These are phyloP conservation scores for Flabesymbios commensalis DNA, from an alignment of 2,888 invertebrate genomes.

Conservation along the genomic window DNA sequence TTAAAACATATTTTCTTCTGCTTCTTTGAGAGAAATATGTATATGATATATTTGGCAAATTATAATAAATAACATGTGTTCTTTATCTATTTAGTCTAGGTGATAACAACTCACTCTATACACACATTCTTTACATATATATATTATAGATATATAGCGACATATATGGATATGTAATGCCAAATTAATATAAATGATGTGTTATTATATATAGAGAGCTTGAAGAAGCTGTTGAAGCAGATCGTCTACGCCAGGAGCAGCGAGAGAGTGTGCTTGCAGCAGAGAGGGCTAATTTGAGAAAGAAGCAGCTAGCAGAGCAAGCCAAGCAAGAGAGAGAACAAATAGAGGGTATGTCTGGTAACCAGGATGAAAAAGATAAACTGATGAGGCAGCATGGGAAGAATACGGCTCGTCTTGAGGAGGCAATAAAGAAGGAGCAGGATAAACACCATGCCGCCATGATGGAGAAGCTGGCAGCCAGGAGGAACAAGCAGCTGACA, in stretches of 20 bases:
- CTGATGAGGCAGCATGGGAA: conserved; percentile 48
- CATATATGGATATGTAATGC: no score
- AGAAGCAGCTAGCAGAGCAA: conserved; percentile 48
- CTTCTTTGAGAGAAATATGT: no score
- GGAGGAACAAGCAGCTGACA: conserved; percentile 1
- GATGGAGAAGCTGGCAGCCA: conserved; percentile 9
- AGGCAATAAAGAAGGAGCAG: conserved; percentile 43
- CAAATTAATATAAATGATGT: no score
- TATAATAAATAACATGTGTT: no score
- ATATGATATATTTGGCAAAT: no score
- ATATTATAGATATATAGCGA: no score
- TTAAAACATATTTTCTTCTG: no score
- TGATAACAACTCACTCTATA: no score
- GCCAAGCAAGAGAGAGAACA: conserved; percentile 43
- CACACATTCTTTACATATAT: no score
- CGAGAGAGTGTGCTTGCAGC: conserved; percentile 43
- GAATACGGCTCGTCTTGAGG: conserved; percentile 44
- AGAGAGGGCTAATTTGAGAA: conserved; percentile 43
- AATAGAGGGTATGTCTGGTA: conserved; percentile 29
- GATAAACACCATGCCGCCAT: conserved; percentile 38
- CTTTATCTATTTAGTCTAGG: no score
- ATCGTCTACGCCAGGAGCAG: conserved; percentile 46
- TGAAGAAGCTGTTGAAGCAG: conserved; percentile 46
- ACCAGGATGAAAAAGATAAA: conserved; percentile 45
- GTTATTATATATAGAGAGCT: conserved; percentile 40